Evolutionary conservation across 2,888 invertebrate species (phyloP), one percentile per base, ranked within the genome.

Genomic region (Cetonia aurata): DNA sequence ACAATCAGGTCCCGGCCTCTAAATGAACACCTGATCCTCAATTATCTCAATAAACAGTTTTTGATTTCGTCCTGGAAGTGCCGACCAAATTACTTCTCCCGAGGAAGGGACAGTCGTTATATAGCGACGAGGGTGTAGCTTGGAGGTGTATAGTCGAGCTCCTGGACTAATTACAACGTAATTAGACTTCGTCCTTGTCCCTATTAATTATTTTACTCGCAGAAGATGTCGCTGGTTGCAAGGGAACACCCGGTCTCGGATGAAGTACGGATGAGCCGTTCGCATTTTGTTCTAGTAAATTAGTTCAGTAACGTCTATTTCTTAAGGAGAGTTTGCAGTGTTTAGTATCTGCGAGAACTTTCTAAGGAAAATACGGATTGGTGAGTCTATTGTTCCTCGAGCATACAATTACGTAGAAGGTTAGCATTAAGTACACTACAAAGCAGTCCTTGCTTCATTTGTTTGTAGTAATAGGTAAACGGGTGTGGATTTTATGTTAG

Each of bases 41-140:
- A 62, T 62, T 62, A 62, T 62, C 62, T 48, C 48, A 37, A 62
- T 62, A 62, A 62, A 62, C 62, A 48, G 48, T 48, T 62, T 62
- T 62, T 62, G 48, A 62, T 48, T 59, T 59, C 44, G 17, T 12
- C 17, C 46, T 33, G 62, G 33, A 33, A 31, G 33, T 48, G 19
- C 8, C 33, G 48, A 33, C 48, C 19, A 19, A 62, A 48, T 62
- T 46, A 48, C 62, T 46, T 62, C 25, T 25, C 13, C 48, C 48
- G 8, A 48, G 48, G 2, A 62, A 48, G 33, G 48, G 48, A 33
- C 60, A 10, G 12, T 17, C 62, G 62, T 62, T 62, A 48, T 62
- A 46, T 60, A 13, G 25, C 33, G 25, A 60, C 48, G 25, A 60
- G 31, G 46, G 13, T 41, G 62, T 25, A 25, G 25, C 53, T 44